Conservation (phyloP, 2,113 vertebrate genomes). For the Neotoma lepida region DNA sequence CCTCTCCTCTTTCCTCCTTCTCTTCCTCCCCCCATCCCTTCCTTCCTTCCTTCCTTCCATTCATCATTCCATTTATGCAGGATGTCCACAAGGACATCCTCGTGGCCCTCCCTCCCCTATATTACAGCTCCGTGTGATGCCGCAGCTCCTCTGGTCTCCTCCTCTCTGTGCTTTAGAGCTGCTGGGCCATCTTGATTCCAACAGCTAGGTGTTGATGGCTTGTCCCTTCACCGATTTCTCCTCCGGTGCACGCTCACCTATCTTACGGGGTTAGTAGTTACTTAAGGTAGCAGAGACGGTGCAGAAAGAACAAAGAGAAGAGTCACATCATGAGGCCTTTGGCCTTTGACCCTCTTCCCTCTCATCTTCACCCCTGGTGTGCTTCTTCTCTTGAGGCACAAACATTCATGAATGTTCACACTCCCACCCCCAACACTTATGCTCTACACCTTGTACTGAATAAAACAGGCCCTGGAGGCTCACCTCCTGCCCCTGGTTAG, state of each 20-base stretch:
- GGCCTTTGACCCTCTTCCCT: not conserved
- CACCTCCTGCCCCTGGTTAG: not conserved
- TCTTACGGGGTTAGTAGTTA: not conserved
- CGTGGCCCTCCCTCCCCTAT: not conserved
- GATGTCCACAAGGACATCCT: not conserved
- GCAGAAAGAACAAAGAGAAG: not conserved
- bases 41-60: no score
- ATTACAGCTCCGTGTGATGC: not conserved
- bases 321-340: not conserved
- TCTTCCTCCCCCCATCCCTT: not conserved
- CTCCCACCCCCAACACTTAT: not conserved
- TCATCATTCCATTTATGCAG: not conserved
- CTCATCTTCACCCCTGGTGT: not conserved
- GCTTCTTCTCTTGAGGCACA: slow-evolving; percentile 1
- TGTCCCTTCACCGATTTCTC: not conserved
- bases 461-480: not conserved
- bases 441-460: not conserved
- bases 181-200: not conserved
- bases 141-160: not conserved
- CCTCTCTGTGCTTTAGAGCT: not conserved
- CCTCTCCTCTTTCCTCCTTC: not conserved
- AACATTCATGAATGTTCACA: not conserved
- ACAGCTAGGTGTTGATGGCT: no score
- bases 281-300: not conserved
- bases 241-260: not conserved